phyloP scores from a whole-genome alignment of 2,888 invertebrate species.

The Escarpia spicata region DNA sequence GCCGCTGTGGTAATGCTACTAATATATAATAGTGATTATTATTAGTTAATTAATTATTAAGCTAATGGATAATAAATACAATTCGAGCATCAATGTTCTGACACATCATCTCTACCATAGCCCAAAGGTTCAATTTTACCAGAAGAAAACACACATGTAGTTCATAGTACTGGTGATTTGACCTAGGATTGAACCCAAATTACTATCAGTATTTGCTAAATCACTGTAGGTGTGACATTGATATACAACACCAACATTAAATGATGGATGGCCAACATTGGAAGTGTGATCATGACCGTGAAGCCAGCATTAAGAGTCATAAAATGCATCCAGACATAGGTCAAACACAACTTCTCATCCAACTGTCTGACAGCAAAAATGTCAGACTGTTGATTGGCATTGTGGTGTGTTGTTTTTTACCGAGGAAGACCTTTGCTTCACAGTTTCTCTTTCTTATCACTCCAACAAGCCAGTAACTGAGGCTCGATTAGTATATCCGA shows the following conservation, averaged over 20 bases:
- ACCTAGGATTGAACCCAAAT: constrained; percentile 16
- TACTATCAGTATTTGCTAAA: not conserved
- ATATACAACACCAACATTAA: not conserved
- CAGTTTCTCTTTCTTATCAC: not conserved
- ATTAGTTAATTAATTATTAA: too few species aligned
- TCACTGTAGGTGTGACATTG: not conserved
- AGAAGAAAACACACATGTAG: not conserved
- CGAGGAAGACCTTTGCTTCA: too few species aligned
- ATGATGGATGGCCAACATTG: not conserved
- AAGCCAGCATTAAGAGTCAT: not conserved
- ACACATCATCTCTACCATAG: too few species aligned
- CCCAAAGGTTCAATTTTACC: too few species aligned
- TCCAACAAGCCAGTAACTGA: not conserved
- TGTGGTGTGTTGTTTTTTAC: too few species aligned
- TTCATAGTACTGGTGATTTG: not conserved
- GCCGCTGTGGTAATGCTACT: too few species aligned
- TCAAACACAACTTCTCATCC: not conserved
- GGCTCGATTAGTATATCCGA: too few species aligned
- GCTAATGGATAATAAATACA: too few species aligned
- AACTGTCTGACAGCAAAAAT: not conserved
- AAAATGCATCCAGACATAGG: not conserved
- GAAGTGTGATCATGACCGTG: not conserved
- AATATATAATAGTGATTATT: too few species aligned
- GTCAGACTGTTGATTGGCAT: not conserved
- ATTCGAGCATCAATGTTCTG: too few species aligned